These are phyloP conservation scores for Megaceryle maxima DNA, from an alignment of 2,113 vertebrate species.

Conservation along the genomic window DNA sequence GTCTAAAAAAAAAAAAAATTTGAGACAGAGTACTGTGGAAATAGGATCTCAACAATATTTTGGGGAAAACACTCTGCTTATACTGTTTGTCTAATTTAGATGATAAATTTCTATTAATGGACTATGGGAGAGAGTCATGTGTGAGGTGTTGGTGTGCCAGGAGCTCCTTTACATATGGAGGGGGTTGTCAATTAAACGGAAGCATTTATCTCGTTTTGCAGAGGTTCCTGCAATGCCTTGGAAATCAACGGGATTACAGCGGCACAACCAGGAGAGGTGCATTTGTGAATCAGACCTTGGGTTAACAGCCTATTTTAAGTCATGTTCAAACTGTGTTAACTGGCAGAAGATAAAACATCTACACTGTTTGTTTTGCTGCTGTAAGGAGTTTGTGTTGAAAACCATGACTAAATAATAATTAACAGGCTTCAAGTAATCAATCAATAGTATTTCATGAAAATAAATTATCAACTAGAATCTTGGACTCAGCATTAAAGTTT, in stretches of 20 bases:
- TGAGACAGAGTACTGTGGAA: constrained; percentile 65
- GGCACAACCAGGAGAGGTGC: neutral
- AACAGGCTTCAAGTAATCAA: constrained; percentile 50
- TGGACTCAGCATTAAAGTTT: constrained; percentile 26
- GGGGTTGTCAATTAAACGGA: neutral
- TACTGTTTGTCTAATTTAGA: constrained; percentile 53
- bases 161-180: neutral
- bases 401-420: constrained; percentile 52
- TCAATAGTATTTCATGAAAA: constrained; percentile 38
- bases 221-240: neutral
- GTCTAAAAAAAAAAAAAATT: constrained; percentile 57
- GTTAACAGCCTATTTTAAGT: constrained; percentile 13
- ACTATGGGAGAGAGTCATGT: neutral
- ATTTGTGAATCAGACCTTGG: constrained; percentile 9
- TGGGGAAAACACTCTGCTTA: constrained; percentile 68
- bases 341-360: constrained; percentile 59
- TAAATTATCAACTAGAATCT: constrained; percentile 21
- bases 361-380: constrained; percentile 56
- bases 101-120: constrained; percentile 45
- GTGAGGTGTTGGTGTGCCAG: neutral
- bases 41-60: constrained; percentile 74
- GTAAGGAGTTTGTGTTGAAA: constrained; percentile 56
- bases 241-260: neutral
- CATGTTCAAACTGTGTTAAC: constrained; percentile 42
- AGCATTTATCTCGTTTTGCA: neutral